Conservation (phyloP, 2,113 vertebrate genomes). For the Percina caprodes region DNA sequence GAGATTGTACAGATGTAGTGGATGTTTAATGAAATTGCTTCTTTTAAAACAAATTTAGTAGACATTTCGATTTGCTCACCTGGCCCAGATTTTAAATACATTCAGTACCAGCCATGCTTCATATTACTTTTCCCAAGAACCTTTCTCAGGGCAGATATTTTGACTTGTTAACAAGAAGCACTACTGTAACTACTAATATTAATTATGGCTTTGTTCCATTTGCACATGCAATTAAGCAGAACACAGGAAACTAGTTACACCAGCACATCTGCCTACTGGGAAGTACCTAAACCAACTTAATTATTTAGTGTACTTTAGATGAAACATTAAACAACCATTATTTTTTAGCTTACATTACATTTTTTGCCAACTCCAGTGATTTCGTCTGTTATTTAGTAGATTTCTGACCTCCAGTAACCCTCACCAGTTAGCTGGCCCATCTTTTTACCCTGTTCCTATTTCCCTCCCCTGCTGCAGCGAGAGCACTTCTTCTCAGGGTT, state of each 20-base stretch:
- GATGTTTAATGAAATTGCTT: background rate
- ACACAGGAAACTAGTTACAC: background rate
- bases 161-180: background rate
- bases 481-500: constrained; percentile 83
- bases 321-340: background rate
- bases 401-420: constrained; percentile 59
- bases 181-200: background rate
- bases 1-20: too few relatives aligned
- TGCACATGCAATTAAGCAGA: background rate
- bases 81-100: constrained; percentile 5
- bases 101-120: background rate
- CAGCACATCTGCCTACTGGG: background rate
- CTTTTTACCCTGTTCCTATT: constrained; percentile 6
- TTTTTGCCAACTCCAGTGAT: background rate
- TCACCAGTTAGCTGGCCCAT: constrained; percentile 9
- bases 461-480: constrained; percentile 48
- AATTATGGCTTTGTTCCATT: background rate
- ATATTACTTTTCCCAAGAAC: background rate
- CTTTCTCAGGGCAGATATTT: background rate
- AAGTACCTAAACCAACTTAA: background rate
- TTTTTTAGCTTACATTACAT: background rate
- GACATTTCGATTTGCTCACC: background rate
- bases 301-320: too few relatives aligned
- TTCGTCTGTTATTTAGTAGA: constrained; percentile 5
- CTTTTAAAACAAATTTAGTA: too few relatives aligned